phyloP scores from a whole-genome alignment of 2,113 vertebrate genomes.

The Arothron firmamentum region DNA sequence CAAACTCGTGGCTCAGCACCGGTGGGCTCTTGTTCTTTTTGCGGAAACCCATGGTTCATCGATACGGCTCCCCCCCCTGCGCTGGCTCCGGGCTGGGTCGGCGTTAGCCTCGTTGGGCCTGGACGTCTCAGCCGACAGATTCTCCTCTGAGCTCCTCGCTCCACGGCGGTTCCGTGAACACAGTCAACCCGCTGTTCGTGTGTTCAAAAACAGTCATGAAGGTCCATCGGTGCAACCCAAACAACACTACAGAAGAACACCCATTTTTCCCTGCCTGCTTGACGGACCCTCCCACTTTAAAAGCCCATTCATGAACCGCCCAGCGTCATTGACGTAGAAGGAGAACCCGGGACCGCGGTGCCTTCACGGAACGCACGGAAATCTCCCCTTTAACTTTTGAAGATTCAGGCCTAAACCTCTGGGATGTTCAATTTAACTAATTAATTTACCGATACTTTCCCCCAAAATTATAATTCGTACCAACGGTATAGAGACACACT shows the following conservation, averaged over 20 bases:
- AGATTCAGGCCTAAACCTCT: too few relatives aligned
- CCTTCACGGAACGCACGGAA: conserved; percentile 43
- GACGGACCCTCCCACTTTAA: conserved; percentile 59
- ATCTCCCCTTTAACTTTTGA: not conserved
- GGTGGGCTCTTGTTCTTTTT: conserved; percentile 77
- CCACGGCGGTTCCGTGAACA: conserved; percentile 5
- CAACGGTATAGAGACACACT: too few relatives aligned
- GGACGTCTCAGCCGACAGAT: too few relatives aligned
- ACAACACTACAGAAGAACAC: conserved; percentile 49
- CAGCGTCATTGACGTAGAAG: conserved; percentile 60
- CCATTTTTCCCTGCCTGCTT: conserved; percentile 43
- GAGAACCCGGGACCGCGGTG: conserved; percentile 49
- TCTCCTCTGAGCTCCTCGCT: conserved; percentile 2
- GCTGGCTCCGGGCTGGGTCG: conserved; percentile 5
- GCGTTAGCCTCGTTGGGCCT: conserved; percentile 15
- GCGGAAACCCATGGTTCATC: conserved; percentile 71
- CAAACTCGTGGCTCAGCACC: conserved; percentile 79
- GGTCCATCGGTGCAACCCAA: conserved; percentile 34
- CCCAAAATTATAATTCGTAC: too few relatives aligned
- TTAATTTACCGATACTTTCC: too few relatives aligned
- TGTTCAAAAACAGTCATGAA: conserved; percentile 55
- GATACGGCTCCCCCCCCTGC: conserved; percentile 18
- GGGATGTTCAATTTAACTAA: too few relatives aligned
- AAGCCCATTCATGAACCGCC: conserved; percentile 69
- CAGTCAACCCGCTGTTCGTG: conserved; percentile 28